Conservation (phyloP, 2,888 invertebrate genomes). For the Gymnoscelis rufifasciata region DNA sequence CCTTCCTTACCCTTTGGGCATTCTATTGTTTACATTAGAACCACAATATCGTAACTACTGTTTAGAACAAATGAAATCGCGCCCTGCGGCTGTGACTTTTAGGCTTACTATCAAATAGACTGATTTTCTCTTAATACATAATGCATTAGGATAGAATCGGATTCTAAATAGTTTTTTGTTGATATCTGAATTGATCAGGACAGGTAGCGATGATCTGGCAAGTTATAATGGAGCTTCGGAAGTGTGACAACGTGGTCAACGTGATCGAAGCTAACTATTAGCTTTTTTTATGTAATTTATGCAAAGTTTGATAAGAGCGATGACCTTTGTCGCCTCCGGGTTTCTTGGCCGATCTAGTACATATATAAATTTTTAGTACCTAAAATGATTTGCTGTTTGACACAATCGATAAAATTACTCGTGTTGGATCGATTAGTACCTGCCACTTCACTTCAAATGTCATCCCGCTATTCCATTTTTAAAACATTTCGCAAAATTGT, state of each 20-base stretch:
- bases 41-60: slow-evolving; percentile 47
- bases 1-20: slow-evolving; percentile 74
- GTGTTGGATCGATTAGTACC: no score
- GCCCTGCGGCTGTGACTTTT: slow-evolving; percentile 27
- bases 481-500: no score
- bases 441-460: no score
- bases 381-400: no score
- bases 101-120: slow-evolving; percentile 2
- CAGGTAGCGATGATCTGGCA: slow-evolving; percentile 62
- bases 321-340: slow-evolving; percentile 48
- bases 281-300: slow-evolving; percentile 50
- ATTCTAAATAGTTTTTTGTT: slow-evolving; percentile 53
- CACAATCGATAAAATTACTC: no score
- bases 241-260: slow-evolving; percentile 23
- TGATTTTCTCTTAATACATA: neutral
- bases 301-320: slow-evolving; percentile 58
- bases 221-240: slow-evolving; percentile 34
- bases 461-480: no score
- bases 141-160: slow-evolving; percentile 31
- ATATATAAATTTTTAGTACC: neutral
- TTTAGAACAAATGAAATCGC: slow-evolving; percentile 31
- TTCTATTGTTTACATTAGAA: slow-evolving; percentile 61
- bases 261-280: slow-evolving; percentile 41
- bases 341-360: slow-evolving; percentile 5
- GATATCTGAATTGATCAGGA: slow-evolving; percentile 49